A percentile compares a stretch with the other conserved stretches of the same genome.
Evolutionary conservation across 2,888 invertebrate species (phyloP).

Genomic region (Horisme vitalbata): DNA sequence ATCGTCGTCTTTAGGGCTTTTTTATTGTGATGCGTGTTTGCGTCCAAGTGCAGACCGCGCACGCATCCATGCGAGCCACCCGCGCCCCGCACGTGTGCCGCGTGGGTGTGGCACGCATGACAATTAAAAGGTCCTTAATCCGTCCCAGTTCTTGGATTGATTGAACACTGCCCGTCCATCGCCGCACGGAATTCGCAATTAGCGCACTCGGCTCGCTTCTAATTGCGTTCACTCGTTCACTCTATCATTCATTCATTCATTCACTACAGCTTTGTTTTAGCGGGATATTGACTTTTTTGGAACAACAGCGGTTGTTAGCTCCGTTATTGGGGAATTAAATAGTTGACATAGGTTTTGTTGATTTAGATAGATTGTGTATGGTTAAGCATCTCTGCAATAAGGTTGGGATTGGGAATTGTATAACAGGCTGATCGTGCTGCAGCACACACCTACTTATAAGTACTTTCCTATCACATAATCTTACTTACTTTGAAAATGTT

Average conservation of each 20-base stretch:
- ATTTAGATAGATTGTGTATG: not conserved
- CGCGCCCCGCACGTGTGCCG: no score
- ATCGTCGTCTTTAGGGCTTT: no score
- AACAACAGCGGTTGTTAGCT: constrained; percentile 7
- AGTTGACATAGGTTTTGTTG: not conserved
- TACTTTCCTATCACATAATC: no score
- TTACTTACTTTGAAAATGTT: no score
- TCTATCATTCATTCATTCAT: constrained; percentile 39
- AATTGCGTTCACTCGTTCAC: constrained; percentile 50
- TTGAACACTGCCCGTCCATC: constrained; percentile 46
- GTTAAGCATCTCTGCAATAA: not conserved
- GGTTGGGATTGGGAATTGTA: no score
- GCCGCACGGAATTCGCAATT: constrained; percentile 60
- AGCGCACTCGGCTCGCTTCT: constrained; percentile 51
- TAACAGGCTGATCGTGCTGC: no score
- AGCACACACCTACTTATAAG: no score
- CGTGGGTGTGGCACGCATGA: no score
- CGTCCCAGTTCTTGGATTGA: constrained; percentile 42
- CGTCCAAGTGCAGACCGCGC: no score
- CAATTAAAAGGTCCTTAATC: no score
- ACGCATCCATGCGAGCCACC: no score
- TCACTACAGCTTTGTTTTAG: constrained; percentile 41
- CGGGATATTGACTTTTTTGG: constrained; percentile 40
- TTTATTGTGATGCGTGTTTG: no score
- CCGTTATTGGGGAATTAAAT: not conserved